Base-by-base conservation (phyloP, 2,888 invertebrate species). In the Isoperla grammatica region DNA sequence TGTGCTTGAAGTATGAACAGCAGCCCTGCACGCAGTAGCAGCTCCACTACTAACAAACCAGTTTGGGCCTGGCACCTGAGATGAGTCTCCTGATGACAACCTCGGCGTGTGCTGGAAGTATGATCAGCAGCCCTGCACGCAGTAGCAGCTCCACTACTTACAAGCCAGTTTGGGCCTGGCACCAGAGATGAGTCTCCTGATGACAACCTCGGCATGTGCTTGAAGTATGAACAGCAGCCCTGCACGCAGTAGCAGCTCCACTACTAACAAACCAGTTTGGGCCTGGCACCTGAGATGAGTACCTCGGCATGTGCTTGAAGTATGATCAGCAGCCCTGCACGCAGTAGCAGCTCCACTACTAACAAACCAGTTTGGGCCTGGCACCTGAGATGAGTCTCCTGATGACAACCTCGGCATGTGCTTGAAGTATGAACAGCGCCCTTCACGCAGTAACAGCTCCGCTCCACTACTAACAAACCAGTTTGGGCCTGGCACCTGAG, bases 401-500 rank as follows among this genome's bases (percentile, higher is more conserved):
- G 90, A 91, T 65, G 88, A 91, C 64, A 90, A 90, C 69, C 82
- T 89, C 39, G 90, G 91, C 20, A 87, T 87, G 76, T 91, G 91
- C 68, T 72, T 91, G 49, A 80, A 78, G 61, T 91, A 86, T 68
- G 80, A 81, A 59, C 90, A 90, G 74, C 72, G 65, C 81, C 84
- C 46, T 91, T 90, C 71, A 73, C 29, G 8, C 4, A 6, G 29
- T 29, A 29, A 8, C 4, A 6, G n/a, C n/a, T n/a, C n/a, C n/a
- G 29, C 29, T 29, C 5, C 29, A 29, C 29, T 29, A 29, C 29
- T 6, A 29, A n/a, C n/a, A n/a, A n/a, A n/a, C n/a, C n/a, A n/a
- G n/a, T n/a, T n/a, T n/a, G n/a, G n/a, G n/a, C n/a, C n/a, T n/a
- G n/a, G n/a, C n/a, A n/a, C n/a, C n/a, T n/a, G n/a, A n/a, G n/a